phyloP scores from a whole-genome alignment of 2,888 invertebrate species.

The Trissolcus brochymenae region DNA sequence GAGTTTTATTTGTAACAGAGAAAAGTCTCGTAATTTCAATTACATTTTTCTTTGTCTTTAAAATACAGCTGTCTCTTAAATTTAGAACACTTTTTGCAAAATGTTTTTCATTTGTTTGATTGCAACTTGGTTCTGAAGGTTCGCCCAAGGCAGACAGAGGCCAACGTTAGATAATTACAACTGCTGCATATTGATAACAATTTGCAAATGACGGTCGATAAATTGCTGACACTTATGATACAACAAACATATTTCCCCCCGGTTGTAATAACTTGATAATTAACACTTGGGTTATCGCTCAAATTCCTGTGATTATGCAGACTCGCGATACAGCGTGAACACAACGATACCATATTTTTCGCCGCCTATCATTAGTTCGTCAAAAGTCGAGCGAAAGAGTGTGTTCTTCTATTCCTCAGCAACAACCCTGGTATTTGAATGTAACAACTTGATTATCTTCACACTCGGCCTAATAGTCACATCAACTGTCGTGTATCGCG shows the following conservation, averaged over 20 bases:
- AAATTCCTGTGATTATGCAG: slow-evolving; percentile 31
- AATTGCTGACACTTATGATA: slow-evolving; percentile 42
- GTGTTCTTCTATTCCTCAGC: too few relatives aligned
- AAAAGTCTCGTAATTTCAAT: too few relatives aligned
- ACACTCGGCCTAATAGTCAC: slow-evolving; percentile 4
- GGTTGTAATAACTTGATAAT: slow-evolving; percentile 37
- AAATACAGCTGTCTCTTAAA: too few relatives aligned
- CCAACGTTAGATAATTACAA: too few relatives aligned
- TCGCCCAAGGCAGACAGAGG: slow-evolving; percentile 25
- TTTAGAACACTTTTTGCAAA: too few relatives aligned
- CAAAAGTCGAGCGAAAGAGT: slow-evolving; percentile 1
- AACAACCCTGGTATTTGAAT: too few relatives aligned
- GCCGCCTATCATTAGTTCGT: slow-evolving; percentile 14
- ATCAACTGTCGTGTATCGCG: slow-evolving; percentile 25
- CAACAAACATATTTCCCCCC: slow-evolving; percentile 33
- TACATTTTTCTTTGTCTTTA: too few relatives aligned
- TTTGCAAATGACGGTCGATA: slow-evolving; percentile 42
- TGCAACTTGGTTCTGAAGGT: neutral
- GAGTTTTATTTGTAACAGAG: too few relatives aligned
- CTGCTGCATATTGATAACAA: slow-evolving; percentile 16
- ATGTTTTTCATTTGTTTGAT: too few relatives aligned
- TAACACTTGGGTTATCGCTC: slow-evolving; percentile 43
- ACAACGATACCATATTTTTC: slow-evolving; percentile 19
- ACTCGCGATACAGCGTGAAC: too few relatives aligned
- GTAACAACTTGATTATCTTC: neutral